Conservation (phyloP, 2,888 invertebrate species). For the Scaptomyza parva region DNA sequence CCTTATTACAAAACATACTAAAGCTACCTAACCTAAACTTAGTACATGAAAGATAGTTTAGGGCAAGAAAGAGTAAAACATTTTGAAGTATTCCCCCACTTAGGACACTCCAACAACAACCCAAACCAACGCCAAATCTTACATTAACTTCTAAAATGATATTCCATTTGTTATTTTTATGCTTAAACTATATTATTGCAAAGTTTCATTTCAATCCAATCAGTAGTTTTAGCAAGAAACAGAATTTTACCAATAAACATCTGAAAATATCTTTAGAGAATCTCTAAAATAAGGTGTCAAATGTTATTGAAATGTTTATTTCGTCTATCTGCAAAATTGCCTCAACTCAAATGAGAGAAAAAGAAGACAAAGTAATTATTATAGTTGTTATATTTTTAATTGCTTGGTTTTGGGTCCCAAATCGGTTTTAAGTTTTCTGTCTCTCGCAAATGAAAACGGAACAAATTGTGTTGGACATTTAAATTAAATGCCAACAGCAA, state of each 20-base stretch:
- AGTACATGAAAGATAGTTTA: too few relatives aligned
- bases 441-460: constrained; percentile 23
- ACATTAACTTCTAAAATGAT: too few relatives aligned
- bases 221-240: too few relatives aligned
- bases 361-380: not conserved
- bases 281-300: not conserved
- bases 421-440: constrained; percentile 26
- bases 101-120: too few relatives aligned
- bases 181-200: too few relatives aligned
- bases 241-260: not conserved
- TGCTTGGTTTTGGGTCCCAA: constrained; percentile 6
- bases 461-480: constrained; percentile 51
- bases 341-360: not conserved
- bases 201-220: too few relatives aligned
- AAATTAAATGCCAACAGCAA: constrained; percentile 44
- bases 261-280: not conserved
- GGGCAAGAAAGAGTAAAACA: too few relatives aligned
- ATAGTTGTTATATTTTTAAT: constrained; percentile 10
- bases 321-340: not conserved
- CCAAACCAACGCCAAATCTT: too few relatives aligned
- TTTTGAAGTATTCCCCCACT: too few relatives aligned
- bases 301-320: not conserved
- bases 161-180: too few relatives aligned
- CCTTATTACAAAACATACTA: too few relatives aligned
- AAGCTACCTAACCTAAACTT: too few relatives aligned